Evolutionary conservation across 2,113 vertebrate genomes (phyloP).

Genomic region (Bos indicus): DNA sequence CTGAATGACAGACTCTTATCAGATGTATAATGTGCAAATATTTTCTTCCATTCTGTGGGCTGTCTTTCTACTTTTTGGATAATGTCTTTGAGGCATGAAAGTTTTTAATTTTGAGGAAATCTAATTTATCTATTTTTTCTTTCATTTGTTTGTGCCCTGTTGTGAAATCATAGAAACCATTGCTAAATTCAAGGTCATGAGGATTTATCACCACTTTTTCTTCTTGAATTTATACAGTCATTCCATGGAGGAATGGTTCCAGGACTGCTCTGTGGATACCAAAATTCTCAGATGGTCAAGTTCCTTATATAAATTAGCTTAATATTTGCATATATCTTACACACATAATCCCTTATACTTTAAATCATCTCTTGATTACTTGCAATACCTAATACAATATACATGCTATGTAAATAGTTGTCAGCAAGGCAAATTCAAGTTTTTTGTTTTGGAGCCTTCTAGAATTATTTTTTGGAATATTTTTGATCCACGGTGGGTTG

Average conservation of each 20-base stretch:
- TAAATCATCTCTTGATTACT: neutral
- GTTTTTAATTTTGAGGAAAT: neutral
- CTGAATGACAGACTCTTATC: neutral
- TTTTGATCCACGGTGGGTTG: neutral
- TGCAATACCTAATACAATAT: neutral
- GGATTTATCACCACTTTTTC: neutral
- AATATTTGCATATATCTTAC: neutral
- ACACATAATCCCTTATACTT: neutral
- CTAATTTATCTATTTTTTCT: neutral
- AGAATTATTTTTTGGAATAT: neutral
- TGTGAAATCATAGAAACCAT: neutral
- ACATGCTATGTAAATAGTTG: neutral
- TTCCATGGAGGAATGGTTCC: neutral
- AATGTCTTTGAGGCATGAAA: neutral
- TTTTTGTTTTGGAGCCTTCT: neutral
- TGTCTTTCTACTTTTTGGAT: neutral
- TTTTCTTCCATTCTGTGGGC: neutral
- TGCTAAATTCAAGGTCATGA: neutral
- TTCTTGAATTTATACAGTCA: neutral
- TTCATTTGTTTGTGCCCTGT: neutral
- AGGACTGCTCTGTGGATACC: neutral
- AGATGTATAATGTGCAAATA: neutral
- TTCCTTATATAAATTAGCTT: neutral
- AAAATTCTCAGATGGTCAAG: neutral
- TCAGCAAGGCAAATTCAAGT: neutral